Conservation (phyloP, 2,888 invertebrate species). For the Lasioglossum zephyrum region DNA sequence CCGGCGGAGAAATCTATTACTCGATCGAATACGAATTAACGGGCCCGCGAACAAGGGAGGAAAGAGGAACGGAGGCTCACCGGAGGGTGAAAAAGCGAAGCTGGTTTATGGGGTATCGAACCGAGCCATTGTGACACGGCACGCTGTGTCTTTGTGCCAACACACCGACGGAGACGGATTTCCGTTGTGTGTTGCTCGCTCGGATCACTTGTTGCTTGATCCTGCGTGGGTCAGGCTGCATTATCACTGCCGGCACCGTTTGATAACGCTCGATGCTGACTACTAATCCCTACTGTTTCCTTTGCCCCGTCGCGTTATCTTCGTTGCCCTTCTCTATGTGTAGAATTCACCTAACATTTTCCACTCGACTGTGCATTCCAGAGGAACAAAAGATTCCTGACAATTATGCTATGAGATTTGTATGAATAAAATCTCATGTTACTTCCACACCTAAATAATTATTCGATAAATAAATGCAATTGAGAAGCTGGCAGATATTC, state of each 20-base stretch:
- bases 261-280: slow-evolving; percentile 1
- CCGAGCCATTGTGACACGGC: slow-evolving; percentile 62
- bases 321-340: not conserved
- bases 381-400: not conserved
- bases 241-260: slow-evolving; percentile 34
- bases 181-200: slow-evolving; percentile 56
- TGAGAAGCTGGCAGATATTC: not conserved
- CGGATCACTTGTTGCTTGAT: slow-evolving; percentile 73
- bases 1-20: slow-evolving; percentile 24
- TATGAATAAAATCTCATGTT: not conserved
- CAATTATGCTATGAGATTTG: too few species aligned
- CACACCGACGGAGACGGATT: slow-evolving; percentile 57
- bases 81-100: slow-evolving; percentile 66
- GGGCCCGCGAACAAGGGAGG: slow-evolving; percentile 43
- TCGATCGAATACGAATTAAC: slow-evolving; percentile 58
- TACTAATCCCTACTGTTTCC: not conserved
- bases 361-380: not conserved
- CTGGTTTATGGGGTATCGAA: slow-evolving; percentile 63
- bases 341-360: not conserved
- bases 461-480: not conserved
- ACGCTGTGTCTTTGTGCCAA: slow-evolving; percentile 60
- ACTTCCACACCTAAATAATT: not conserved
- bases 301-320: too few species aligned
- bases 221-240: slow-evolving; percentile 46
- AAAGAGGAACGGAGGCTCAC: slow-evolving; percentile 54